phyloP scores from a whole-genome alignment of 23 tunicate genomes.

The Trididemnum nubilum region DNA sequence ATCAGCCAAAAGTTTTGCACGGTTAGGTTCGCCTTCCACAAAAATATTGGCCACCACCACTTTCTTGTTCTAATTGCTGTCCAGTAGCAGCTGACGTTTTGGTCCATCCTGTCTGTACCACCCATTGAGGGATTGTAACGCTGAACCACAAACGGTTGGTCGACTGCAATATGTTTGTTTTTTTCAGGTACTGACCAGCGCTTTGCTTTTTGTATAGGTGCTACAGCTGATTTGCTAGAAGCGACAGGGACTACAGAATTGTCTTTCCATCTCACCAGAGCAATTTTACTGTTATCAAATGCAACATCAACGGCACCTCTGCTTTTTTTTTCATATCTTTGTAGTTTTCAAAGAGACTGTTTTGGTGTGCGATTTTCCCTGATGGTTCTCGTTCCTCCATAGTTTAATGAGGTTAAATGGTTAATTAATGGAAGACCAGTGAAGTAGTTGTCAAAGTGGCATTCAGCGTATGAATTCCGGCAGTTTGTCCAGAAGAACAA shows the following conservation, averaged over 20 bases:
- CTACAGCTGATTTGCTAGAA: not conserved
- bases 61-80: constrained; percentile 1
- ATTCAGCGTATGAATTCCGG: not conserved
- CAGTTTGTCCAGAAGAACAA: not conserved
- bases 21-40: not conserved
- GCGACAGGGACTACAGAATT: constrained; percentile 10
- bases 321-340: not conserved
- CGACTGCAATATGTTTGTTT: not conserved
- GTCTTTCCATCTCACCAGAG: not conserved
- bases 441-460: constrained; percentile 20
- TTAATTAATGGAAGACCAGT: constrained; percentile 5
- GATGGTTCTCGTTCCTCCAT: constrained; percentile 17
- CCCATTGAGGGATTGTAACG: constrained; percentile 6
- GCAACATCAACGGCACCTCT: not conserved
- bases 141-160: constrained; percentile 11
- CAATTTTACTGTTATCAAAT: constrained; percentile 4
- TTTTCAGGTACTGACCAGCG: constrained; percentile 4
- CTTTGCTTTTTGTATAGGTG: constrained; percentile 1
- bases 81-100: constrained; percentile 13
- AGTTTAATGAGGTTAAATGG: not conserved
- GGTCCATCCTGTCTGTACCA: constrained; percentile 20
- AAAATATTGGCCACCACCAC: constrained; percentile 27
- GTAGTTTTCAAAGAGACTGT: not conserved
- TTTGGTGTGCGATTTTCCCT: not conserved
- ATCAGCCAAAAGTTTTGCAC: constrained; percentile 12